Evolutionary conservation across 2,888 invertebrate species (phyloP).

Genomic region (Pemphredon lugubris): DNA sequence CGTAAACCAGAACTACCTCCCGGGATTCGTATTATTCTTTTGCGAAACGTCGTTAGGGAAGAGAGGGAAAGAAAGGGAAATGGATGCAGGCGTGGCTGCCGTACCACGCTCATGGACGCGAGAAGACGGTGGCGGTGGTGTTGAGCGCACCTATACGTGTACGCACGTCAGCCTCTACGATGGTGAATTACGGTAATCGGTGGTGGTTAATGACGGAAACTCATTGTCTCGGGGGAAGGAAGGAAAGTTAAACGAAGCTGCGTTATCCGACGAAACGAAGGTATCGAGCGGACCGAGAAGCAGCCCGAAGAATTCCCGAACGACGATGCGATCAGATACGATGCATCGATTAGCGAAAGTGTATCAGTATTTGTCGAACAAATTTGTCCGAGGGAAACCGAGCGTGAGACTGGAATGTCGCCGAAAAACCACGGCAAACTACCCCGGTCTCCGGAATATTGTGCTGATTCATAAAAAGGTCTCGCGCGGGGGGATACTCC

Average conservation of each 20-base stretch:
- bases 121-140: conserved; percentile 10
- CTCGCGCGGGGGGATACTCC: conserved; percentile 44
- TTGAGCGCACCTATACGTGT: conserved; percentile 4
- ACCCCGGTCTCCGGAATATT: conserved; percentile 28
- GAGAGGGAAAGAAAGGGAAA: conserved; percentile 19
- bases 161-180: conserved; percentile 27
- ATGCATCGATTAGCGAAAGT: too few relatives aligned
- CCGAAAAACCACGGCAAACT: conserved; percentile 33
- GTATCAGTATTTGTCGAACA: conserved; percentile 7
- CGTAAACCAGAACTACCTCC: conserved; percentile 59
- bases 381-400: conserved; percentile 38
- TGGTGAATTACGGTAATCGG: conserved; percentile 51
- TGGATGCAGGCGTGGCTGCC: conserved; percentile 17
- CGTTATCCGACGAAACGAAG: too few relatives aligned
- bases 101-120: not conserved
- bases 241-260: too few relatives aligned
- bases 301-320: not conserved
- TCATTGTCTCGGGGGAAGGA: conserved; percentile 24
- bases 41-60: conserved; percentile 56
- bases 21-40: conserved; percentile 65
- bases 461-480: conserved; percentile 43
- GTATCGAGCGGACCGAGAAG: not conserved
- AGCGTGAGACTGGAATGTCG: conserved; percentile 54
- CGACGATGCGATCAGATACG: too few relatives aligned
- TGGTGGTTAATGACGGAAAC: conserved; percentile 57